Evolutionary conservation across 2,888 invertebrate genomes (phyloP), one percentile per base, ranked within the genome.

Genomic region (Hydrotaea cyrtoneurina): DNA sequence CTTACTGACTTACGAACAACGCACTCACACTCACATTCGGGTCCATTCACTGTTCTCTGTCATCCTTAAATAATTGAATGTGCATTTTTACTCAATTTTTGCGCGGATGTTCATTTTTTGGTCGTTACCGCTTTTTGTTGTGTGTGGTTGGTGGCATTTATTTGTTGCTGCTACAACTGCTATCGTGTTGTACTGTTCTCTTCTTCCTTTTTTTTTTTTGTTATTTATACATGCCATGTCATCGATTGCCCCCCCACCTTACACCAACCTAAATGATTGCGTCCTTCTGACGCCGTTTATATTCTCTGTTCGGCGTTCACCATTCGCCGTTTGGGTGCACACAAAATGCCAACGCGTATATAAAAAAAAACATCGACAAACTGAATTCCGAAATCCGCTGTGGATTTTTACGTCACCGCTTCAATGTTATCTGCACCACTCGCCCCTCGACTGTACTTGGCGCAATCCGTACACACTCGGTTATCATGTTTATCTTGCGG

Each of bases 11-110:
- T 31, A 31, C 31, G 31, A 31, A 31, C 2, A 31, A 31, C 31
- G 7, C 31, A 31, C 31, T 31, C 71, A 50, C 55, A 46, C 69
- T 69, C 43, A 66, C 74, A 4, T 59, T 23, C 59, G 23, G 5
- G 26, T 59, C 4, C 26, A 26, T 15, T 59, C 59, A 15, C 59
- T 59, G 59, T 15, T 26, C 59, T 59, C 59, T 23, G 26, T 59
- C 15, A 59, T 89, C 87, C 88, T 88, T 89, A 88, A 89, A 90
- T 89, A 90, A 89, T 90, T 90, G 88, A 90, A 90, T 87, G 86
- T 87, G 86, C 87, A 74, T 73, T 80, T 73, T 78, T 80, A 59
- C 46, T 69, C 55, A 53, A 64, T 46, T 72, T 76, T 80, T 78
- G 23, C 74, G 59, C 80, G 75, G 50, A 69, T 72, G 26, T 77